Evolutionary conservation across 2,797 vertebrate genomes (phyloP).

Genomic region (Microchirus variegatus): DNA sequence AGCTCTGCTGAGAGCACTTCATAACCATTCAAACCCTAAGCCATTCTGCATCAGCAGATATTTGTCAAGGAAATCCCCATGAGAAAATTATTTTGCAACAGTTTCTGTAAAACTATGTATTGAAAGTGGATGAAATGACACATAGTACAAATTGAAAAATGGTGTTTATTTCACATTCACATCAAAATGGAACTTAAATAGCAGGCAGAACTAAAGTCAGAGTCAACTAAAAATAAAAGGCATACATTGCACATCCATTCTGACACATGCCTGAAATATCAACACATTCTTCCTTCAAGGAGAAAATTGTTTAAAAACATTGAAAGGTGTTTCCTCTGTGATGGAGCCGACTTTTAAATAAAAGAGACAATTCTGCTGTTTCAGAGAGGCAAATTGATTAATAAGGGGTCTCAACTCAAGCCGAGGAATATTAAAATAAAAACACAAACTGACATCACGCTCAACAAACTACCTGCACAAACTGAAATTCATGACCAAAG

Average conservation of each 20-base stretch:
- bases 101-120: neutral
- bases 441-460: neutral
- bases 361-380: neutral
- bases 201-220: constrained; percentile 28
- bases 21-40: neutral
- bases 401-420: neutral
- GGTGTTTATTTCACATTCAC: constrained; percentile 71
- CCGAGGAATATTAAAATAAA: neutral
- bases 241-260: constrained; percentile 41
- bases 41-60: too few species aligned
- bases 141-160: constrained; percentile 48
- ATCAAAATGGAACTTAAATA: constrained; percentile 54
- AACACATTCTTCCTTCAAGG: neutral
- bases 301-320: constrained; percentile 9
- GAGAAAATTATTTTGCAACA: too few species aligned
- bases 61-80: too few species aligned
- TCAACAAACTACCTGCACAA: neutral
- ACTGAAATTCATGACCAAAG: constrained; percentile 27
- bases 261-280: neutral
- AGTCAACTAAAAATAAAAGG: constrained; percentile 30
- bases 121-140: constrained; percentile 51
- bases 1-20: neutral
- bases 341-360: neutral
- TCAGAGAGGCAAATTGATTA: neutral
- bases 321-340: neutral